Base-by-base conservation (phyloP, 2,888 invertebrate genomes). In the Diadegma fenestrale region DNA sequence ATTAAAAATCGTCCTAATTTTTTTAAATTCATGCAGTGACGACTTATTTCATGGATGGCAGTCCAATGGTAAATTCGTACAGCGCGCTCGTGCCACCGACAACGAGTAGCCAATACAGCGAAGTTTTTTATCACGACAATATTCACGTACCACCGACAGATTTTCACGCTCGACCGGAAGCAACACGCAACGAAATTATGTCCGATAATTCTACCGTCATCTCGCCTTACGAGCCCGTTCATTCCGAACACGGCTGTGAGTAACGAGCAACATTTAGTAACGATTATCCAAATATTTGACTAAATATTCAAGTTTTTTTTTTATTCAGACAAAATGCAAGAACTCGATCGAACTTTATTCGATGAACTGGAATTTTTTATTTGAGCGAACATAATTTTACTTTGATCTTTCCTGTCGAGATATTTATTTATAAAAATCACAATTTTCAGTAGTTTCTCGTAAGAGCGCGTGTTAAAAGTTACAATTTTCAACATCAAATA, bases 181-280 rank as follows among this genome's bases (percentile, higher is more conserved):
- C 94, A 94, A 81, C 88, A 10, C 86, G 88, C 33, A 91, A 89
- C 58, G 92, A 92, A 2, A 95, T 95, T 63, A 95, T 96, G 2
- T 95, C 95, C 48, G 96, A 96, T 90, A 96, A 96, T 22, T 93
- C 95, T 7, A 92, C 95, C 41, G 94, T 95, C 12, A 90, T 95
- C 79, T 96, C 96, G 3, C 96, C 96, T 0, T 94, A 95, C 3
- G 96, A 96, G 81, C 93, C 89, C 68, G 86, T 93, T 92, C 90
- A 90, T n/a, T 89, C 91, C n/a, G 94, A 94, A 82, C 92, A 92
- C 81, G 92, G 90, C 81, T 92, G 94, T 94, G 90, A 93, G 94
- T 91, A 78, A 63, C 58, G 61, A 69, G 37, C 48, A 51, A 41
- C 30, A 30, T 30, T 30, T 30, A 2, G 30, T 30, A 30, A 30